Conservation (phyloP, 2,797 vertebrate species). For the Simalia tracyae region DNA sequence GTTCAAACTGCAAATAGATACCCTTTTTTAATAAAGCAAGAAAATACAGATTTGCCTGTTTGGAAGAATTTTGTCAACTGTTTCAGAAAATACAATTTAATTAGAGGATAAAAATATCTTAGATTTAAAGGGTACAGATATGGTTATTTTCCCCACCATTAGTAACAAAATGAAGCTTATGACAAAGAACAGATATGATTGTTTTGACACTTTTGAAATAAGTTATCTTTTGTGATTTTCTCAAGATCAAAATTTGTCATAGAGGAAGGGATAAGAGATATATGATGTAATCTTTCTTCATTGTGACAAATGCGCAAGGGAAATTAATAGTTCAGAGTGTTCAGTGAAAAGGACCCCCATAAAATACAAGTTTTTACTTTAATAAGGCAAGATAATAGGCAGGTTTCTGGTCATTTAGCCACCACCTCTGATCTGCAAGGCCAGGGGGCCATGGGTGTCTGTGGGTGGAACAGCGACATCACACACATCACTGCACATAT, state of each 20-base stretch:
- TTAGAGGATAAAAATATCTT: background rate
- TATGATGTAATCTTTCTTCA: conserved; percentile 63
- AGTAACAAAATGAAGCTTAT: background rate
- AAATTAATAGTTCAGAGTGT: conserved; percentile 53
- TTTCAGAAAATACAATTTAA: background rate
- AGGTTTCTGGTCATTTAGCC: background rate
- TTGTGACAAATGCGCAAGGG: conserved; percentile 61
- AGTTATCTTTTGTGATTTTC: conserved; percentile 40
- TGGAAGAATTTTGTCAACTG: background rate
- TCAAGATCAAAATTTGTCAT: conserved; percentile 60
- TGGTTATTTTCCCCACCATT: conserved; percentile 10
- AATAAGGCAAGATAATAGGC: conserved; percentile 15
- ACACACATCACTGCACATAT: too few relatives aligned
- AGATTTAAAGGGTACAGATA: background rate
- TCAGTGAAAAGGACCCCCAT: conserved; percentile 48
- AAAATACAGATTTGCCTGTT: background rate
- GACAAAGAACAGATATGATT: conserved; percentile 39
- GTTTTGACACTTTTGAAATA: conserved; percentile 53
- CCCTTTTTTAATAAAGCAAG: background rate
- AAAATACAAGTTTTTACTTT: conserved; percentile 48
- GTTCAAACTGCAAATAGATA: background rate
- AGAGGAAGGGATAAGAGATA: conserved; percentile 62
- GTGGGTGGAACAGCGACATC: too few relatives aligned
- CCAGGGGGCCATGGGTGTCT: too few relatives aligned
- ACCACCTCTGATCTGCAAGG: background rate